A percentile compares a stretch with the other conserved stretches of the same genome.
Conservation (phyloP, 2,888 invertebrate species). For the Chrysodeixis includens region DNA sequence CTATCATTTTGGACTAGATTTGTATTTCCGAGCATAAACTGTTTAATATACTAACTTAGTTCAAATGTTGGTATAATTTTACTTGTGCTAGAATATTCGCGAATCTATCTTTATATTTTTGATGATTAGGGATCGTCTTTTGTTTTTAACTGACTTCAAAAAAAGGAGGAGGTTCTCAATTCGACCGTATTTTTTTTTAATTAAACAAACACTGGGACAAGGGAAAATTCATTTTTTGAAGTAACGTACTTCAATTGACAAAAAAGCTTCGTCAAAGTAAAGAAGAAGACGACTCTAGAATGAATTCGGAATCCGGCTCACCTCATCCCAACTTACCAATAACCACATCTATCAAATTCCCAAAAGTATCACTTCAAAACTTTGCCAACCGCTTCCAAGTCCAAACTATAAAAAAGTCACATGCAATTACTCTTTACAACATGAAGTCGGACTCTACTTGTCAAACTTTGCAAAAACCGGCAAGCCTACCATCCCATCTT, state of each 20-base stretch:
- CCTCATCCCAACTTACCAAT: slow-evolving; percentile 35
- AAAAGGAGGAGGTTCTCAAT: too few relatives aligned
- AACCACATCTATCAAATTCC: slow-evolving; percentile 40
- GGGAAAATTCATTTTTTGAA: too few relatives aligned
- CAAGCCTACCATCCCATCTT: background rate
- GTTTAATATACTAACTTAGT: slow-evolving; percentile 32
- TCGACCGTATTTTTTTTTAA: too few relatives aligned
- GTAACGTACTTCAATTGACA: too few relatives aligned
- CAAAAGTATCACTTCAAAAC: slow-evolving; percentile 43
- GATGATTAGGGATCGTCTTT: slow-evolving; percentile 1
- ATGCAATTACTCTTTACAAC: slow-evolving; percentile 59
- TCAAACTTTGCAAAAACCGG: slow-evolving; percentile 55
- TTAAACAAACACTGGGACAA: too few relatives aligned
- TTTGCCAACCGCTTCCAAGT: slow-evolving; percentile 44
- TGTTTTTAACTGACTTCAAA: too few relatives aligned
- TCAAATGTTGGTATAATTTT: slow-evolving; percentile 25
- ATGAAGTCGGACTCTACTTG: slow-evolving; percentile 60
- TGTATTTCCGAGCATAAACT: slow-evolving; percentile 43
- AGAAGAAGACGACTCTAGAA: too few relatives aligned
- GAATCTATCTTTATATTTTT: slow-evolving; percentile 29
- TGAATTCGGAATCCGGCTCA: slow-evolving; percentile 13
- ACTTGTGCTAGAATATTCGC: slow-evolving; percentile 34
- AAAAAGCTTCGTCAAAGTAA: too few relatives aligned
- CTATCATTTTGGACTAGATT: slow-evolving; percentile 42
- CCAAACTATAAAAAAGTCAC: slow-evolving; percentile 55